Percentiles rank a stretch among this genome's conserved stretches.
These are phyloP conservation scores for Liposcelis brunnea DNA, from an alignment of 2,888 invertebrate species.

Conservation along the genomic window DNA sequence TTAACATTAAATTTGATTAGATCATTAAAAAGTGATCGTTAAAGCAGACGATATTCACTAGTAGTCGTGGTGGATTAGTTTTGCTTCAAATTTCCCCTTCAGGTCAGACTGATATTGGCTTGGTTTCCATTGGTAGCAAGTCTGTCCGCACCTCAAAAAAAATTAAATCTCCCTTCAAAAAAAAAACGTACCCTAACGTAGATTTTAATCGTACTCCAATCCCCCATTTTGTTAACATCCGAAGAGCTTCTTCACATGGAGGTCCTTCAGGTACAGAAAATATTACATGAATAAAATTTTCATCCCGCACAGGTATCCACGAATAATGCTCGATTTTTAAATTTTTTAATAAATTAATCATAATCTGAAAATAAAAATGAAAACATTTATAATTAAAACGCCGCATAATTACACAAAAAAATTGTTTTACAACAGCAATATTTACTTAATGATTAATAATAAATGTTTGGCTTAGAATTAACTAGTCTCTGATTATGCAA, in stretches of 20 bases:
- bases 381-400: background rate
- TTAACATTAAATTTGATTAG: too few relatives aligned
- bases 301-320: background rate
- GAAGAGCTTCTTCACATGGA: slow-evolving; percentile 39
- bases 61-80: too few relatives aligned
- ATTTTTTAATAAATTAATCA: background rate
- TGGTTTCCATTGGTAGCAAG: too few relatives aligned
- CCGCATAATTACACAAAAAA: background rate
- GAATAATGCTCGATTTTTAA: background rate
- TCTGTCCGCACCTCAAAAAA: background rate
- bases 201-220: slow-evolving; percentile 41
- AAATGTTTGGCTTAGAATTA: too few relatives aligned
- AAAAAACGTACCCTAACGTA: slow-evolving; percentile 25
- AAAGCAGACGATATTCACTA: too few relatives aligned
- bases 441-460: too few relatives aligned
- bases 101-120: too few relatives aligned
- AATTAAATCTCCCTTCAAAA: background rate
- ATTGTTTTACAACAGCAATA: too few relatives aligned
- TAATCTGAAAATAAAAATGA: background rate
- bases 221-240: slow-evolving; percentile 38
- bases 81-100: too few relatives aligned
- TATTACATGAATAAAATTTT: slow-evolving; percentile 27
- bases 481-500: too few relatives aligned
- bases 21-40: too few relatives aligned
- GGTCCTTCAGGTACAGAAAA: slow-evolving; percentile 41